Evolutionary conservation across 64 coral and sea anemone species (phyloP), one percentile per base, ranked within the genome.

Genomic region (Orbicella faveolata): DNA sequence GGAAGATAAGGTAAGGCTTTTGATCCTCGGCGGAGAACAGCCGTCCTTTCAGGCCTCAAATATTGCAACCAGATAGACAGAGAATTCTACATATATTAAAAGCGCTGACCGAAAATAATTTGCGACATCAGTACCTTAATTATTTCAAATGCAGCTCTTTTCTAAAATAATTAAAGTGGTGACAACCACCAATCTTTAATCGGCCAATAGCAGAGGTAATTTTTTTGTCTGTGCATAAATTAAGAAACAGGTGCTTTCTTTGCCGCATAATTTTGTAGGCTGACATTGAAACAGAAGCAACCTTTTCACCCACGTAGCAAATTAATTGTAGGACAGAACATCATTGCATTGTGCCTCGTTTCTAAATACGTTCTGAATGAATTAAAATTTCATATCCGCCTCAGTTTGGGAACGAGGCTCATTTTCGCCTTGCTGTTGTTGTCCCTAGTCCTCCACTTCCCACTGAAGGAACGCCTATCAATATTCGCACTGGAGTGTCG

Each of bases 91-190:
- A 33, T 36, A 63, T 63, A 9, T 81, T 63, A 2, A 17, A 16
- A 15, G 18, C 34, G 34, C 33, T 44, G 61, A 83, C 11, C 18
- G 61, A 20, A 81, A 81, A 81, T 70, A 70, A 70, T 70, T 70
- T 70, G 6, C 67, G 21, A 70, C 62, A 67, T 83, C 80, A 83
- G 61, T 18, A 67, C 62, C 68, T 63, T 81, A 81, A 81, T 81
- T 81, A 81, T 81, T 80, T 81, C 79, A 63, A 81, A 35, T 83
- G 35, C 34, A n/a, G 8, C 62, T n/a, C 17, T 62, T 83, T 83
- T 62, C 23, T 36, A 81, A 26, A 41, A 66, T 67, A 66, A 83
- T 67, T 67, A 83, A 20, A 51, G 61, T 67, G 80, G 61, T 66
- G 61, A 66, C 16, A 23, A 41, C 16, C 68, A 36, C 35, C 7